Percentiles rank a stretch among this genome's conserved stretches.
phyloP scores from a whole-genome alignment of 2,888 invertebrate species.

The Salpingus planirostris region DNA sequence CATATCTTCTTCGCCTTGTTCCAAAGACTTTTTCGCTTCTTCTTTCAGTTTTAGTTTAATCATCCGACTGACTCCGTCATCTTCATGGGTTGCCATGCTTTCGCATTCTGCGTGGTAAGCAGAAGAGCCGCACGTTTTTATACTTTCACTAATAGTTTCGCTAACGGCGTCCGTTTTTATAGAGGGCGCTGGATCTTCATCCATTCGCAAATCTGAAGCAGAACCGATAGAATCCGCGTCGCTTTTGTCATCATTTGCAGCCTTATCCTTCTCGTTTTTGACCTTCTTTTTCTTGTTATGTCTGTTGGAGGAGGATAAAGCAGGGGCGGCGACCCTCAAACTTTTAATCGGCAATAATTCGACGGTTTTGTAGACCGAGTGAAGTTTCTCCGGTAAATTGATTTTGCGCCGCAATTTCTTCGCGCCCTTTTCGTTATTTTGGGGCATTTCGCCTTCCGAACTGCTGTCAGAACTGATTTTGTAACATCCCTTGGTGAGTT shows the following conservation, averaged over 20 bases:
- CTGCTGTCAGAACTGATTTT: constrained; percentile 49
- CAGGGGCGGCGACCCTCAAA: constrained; percentile 30
- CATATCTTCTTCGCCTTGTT: constrained; percentile 41
- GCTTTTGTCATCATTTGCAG: constrained; percentile 51
- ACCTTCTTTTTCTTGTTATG: constrained; percentile 23
- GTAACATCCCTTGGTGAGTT: constrained; percentile 52
- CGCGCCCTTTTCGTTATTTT: constrained; percentile 36
- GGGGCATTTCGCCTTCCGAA: constrained; percentile 33
- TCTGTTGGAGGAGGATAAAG: too few relatives aligned
- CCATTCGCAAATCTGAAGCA: constrained; percentile 57
- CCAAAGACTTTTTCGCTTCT: constrained; percentile 22
- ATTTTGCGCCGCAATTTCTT: constrained; percentile 34
- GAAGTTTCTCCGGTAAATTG: constrained; percentile 48
- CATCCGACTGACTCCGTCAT: constrained; percentile 47
- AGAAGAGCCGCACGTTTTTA: constrained; percentile 58
- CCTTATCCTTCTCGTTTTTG: constrained; percentile 39
- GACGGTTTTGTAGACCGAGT: constrained; percentile 46
- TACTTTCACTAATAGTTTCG: constrained; percentile 54
- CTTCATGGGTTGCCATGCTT: constrained; percentile 55
- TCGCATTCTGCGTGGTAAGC: constrained; percentile 67
- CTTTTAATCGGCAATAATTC: constrained; percentile 42
- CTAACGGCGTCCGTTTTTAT: constrained; percentile 36
- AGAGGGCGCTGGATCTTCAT: constrained; percentile 39
- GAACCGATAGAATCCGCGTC: constrained; percentile 65
- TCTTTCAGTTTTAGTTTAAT: constrained; percentile 45